Conservation (phyloP, 2,113 vertebrate species). For the Egretta garzetta region DNA sequence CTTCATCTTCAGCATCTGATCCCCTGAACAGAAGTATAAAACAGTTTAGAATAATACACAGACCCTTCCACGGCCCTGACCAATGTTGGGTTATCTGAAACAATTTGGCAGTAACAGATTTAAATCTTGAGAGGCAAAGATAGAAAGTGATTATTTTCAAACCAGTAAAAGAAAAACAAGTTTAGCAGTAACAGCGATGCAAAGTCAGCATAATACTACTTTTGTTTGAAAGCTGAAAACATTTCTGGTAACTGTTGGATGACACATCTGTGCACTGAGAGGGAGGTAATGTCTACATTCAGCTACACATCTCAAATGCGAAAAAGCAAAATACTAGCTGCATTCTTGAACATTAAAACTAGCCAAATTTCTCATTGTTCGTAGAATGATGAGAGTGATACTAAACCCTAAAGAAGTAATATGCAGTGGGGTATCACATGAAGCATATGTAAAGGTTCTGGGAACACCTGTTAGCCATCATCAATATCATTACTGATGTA, state of each 20-base stretch:
- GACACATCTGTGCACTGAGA: not conserved
- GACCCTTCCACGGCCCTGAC: not conserved
- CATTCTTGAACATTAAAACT: not conserved
- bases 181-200: not conserved
- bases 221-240: not conserved
- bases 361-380: not conserved
- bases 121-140: not conserved
- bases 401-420: not conserved
- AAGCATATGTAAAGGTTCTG: not conserved
- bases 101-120: not conserved
- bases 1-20: slow-evolving; percentile 62
- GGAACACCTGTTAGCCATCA: not conserved
- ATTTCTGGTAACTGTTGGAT: not conserved
- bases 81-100: not conserved
- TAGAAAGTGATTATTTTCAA: not conserved
- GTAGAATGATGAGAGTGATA: not conserved
- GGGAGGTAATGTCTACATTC: not conserved
- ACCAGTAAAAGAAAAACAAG: not conserved
- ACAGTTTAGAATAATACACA: not conserved
- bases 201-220: not conserved
- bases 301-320: not conserved
- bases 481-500: not conserved
- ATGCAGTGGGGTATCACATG: not conserved
- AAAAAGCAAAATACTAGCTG: not conserved
- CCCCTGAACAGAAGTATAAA: slow-evolving; percentile 43